Evolutionary conservation across 1,140 invertebrate species (phyloP).

Genomic region (Ceratina calcarata): DNA sequence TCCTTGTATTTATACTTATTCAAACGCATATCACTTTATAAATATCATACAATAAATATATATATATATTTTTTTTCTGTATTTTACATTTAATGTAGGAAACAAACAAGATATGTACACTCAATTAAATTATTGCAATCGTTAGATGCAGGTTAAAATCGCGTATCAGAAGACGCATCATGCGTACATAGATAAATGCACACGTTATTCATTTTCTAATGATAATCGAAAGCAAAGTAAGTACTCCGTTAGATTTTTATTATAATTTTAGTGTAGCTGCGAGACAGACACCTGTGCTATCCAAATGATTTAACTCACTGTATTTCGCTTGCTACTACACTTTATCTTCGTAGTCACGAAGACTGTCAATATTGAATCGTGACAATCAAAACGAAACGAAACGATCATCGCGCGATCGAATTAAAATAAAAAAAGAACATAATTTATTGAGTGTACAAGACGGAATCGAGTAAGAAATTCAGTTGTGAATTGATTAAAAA

Average conservation of each 20-base stretch:
- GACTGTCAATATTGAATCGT: too few species aligned
- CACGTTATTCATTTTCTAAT: not conserved
- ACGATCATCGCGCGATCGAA: not conserved
- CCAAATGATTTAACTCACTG: conserved; percentile 14
- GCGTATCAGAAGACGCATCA: not conserved
- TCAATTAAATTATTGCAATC: not conserved
- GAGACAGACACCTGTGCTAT: not conserved
- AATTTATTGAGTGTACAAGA: not conserved
- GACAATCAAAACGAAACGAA: too few species aligned
- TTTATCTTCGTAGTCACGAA: not conserved
- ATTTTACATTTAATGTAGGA: not conserved
- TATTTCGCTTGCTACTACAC: not conserved
- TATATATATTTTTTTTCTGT: not conserved
- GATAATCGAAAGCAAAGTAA: not conserved
- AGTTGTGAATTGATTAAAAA: conserved; percentile 16
- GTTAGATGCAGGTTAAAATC: conserved; percentile 5
- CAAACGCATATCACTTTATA: conserved; percentile 15
- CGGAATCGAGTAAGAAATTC: not conserved
- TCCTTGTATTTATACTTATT: conserved; percentile 5
- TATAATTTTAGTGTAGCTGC: too few species aligned
- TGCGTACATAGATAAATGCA: not conserved
- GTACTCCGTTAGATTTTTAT: not conserved
- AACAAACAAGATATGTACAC: not conserved
- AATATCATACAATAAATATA: conserved; percentile 1
- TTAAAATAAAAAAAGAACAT: not conserved